Conservation (phyloP, 2,113 vertebrate genomes). For the Stegostoma tigrinum region DNA sequence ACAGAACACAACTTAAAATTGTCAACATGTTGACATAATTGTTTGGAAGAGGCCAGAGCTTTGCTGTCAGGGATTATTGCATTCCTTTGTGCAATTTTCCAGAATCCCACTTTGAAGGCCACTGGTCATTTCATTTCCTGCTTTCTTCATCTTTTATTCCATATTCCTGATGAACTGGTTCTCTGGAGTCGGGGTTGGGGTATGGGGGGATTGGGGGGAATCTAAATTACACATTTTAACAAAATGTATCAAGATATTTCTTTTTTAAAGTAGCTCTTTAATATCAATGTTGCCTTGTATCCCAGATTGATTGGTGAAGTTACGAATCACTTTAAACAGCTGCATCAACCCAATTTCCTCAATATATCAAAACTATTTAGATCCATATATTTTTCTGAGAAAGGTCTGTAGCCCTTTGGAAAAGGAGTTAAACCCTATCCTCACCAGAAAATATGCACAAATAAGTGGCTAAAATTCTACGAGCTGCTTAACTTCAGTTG, state of each 20-base stretch:
- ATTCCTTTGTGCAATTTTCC: not conserved
- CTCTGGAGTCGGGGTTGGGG: not conserved
- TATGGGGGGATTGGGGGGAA: too few relatives aligned
- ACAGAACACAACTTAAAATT: not conserved
- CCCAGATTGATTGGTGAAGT: not conserved
- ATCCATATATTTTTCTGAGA: not conserved
- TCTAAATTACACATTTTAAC: not conserved
- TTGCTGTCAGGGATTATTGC: not conserved
- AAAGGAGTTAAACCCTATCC: not conserved
- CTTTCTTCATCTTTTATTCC: not conserved
- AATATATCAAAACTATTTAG: not conserved
- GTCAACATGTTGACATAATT: not conserved
- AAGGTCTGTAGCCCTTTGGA: not conserved
- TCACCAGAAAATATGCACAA: not conserved
- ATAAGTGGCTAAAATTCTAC: not conserved
- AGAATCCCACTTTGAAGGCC: not conserved
- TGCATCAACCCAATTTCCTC: not conserved
- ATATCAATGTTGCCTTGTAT: not conserved
- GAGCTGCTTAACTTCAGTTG: not conserved
- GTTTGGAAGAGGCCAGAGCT: not conserved
- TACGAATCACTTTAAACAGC: not conserved
- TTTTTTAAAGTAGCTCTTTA: not conserved
- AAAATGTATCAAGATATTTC: not conserved
- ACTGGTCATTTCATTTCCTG: not conserved
- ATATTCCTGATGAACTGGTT: not conserved